Percentiles rank a stretch among this genome's conserved stretches.
Evolutionary conservation across 1,140 invertebrate genomes (phyloP).

Genomic region (Globodera ellingtonae): DNA sequence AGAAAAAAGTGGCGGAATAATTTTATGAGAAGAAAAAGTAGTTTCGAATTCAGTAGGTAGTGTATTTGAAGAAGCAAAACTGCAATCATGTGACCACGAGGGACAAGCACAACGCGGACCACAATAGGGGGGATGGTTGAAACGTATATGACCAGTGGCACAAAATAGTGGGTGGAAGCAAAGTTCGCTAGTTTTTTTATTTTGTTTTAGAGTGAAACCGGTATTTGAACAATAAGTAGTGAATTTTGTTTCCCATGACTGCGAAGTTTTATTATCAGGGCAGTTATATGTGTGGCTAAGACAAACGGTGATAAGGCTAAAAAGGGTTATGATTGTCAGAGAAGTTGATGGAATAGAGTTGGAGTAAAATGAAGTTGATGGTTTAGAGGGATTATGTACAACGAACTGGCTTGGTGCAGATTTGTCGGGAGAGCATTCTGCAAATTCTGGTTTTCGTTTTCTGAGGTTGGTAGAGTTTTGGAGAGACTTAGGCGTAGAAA

Average conservation of each 20-base stretch:
- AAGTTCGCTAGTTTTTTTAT: background rate
- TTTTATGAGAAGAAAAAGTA: rapidly evolving
- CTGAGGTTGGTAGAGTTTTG: background rate
- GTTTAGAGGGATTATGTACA: no score
- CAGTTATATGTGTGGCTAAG: background rate
- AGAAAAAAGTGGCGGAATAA: background rate
- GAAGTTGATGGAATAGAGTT: background rate
- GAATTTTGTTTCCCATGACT: background rate
- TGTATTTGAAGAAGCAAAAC: background rate
- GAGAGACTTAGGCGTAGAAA: background rate
- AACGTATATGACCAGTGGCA: background rate
- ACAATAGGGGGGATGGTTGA: background rate
- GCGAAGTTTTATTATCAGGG: background rate
- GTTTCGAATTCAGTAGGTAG: background rate
- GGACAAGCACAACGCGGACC: no score
- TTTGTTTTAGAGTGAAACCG: background rate
- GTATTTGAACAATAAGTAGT: background rate
- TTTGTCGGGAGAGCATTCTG: no score
- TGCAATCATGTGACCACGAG: background rate
- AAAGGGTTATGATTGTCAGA: background rate
- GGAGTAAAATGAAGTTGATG: background rate
- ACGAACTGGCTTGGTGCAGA: no score
- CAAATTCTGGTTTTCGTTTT: background rate
- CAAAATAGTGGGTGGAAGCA: background rate
- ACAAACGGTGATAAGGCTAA: background rate